Base-by-base conservation (phyloP, 2,888 invertebrate genomes). In the Endomychus coccineus region DNA sequence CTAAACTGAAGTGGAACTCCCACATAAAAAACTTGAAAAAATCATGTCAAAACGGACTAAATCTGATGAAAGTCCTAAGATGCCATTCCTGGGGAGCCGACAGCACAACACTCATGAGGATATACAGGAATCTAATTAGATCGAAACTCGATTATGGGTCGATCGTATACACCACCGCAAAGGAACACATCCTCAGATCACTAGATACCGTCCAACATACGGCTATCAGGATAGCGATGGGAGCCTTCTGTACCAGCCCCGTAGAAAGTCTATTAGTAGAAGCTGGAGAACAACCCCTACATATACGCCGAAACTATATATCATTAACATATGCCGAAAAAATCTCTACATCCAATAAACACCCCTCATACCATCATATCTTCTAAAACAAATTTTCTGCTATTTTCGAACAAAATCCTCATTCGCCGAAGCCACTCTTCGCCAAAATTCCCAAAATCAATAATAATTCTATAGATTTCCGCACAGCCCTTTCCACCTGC, bases 81-180 rank as follows among this genome's bases (percentile, higher is more conserved):
- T 11, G 25, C 7, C 38, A 29, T 9, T 40, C 34, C 2, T 46
- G 48, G 42, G 40, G 42, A 30, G 42, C 41, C 5, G 35, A 41
- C 10, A 24, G 30, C 25, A 22, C 22, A 2, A 29, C 36, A 7
- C 17, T 46, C 15, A 6, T 37, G 2, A 36, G 28, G 2, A 27
- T 40, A 0, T 46, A 46, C 15, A 31, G 34, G 23, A 31, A 40
- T 12, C 12, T 44, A 3, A 34, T 47, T 2, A 16, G 36, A 15
- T 28, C 43, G 6, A 48, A 47, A 41, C 5, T 52, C 1, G 50
- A 51, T 14, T 50, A 51, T 15, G 48, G 50, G 3, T 40, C 46
- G 13, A 38, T 44, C 19, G 22, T 49, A 17, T 51, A 50, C 17
- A 39, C 38, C 11, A 46, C 48, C 3, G 46, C 46, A 6, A 33